phyloP scores from a whole-genome alignment of 2,797 vertebrate species.

The Prunella strophiata region DNA sequence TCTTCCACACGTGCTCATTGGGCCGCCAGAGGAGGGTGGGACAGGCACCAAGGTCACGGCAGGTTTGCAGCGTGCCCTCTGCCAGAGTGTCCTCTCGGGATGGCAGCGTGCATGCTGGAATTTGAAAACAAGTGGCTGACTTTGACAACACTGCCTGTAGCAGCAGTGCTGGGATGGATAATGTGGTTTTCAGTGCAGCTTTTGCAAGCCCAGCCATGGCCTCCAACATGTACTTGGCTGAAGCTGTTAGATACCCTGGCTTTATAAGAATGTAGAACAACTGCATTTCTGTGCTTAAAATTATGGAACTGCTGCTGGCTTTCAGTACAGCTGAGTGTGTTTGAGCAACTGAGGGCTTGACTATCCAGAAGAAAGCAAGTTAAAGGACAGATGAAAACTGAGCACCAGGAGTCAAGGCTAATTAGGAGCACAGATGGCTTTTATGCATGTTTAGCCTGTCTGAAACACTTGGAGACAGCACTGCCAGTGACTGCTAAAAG shows the following conservation, averaged over 20 bases:
- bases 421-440: background rate
- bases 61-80: background rate
- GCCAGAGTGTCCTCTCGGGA: background rate
- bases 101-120: background rate
- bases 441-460: background rate
- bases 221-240: background rate
- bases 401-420: background rate
- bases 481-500: background rate
- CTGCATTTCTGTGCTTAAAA: background rate
- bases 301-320: background rate
- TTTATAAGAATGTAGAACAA: background rate
- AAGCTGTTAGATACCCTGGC: background rate
- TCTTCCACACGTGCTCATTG: rapidly evolving
- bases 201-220: background rate
- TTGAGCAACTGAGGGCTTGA: background rate
- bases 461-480: background rate
- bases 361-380: background rate
- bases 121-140: rapidly evolving
- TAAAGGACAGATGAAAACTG: background rate
- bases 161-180: background rate
- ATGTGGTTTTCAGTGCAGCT: background rate
- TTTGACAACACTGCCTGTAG: rapidly evolving
- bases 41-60: background rate
- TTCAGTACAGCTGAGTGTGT: background rate
- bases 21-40: background rate